phyloP scores from a whole-genome alignment of 2,113 vertebrate genomes.

The Verasper variegatus region DNA sequence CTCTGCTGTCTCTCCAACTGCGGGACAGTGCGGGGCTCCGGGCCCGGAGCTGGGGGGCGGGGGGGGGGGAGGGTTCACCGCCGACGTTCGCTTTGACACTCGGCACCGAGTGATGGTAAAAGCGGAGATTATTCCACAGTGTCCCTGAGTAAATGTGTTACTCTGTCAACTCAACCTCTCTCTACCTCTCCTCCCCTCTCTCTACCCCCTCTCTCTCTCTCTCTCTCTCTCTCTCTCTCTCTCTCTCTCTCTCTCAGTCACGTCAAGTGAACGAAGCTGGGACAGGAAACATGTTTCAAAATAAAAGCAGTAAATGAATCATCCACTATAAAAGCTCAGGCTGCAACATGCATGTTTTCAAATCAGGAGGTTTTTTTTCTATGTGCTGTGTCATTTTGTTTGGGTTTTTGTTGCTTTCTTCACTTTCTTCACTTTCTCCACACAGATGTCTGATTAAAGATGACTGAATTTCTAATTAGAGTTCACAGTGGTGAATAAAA shows the following conservation, averaged over 20 bases:
- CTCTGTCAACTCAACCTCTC: conserved; percentile 48
- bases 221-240: background rate
- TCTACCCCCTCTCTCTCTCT: background rate
- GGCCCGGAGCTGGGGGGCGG: background rate
- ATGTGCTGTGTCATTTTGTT: too few species aligned
- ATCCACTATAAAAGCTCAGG: background rate
- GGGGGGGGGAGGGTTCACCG: background rate
- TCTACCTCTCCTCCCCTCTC: conserved; percentile 23
- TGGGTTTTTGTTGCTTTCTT: too few species aligned
- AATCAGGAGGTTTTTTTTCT: too few species aligned
- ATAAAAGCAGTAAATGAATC: conserved; percentile 17
- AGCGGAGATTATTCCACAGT: conserved; percentile 10
- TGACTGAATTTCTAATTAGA: too few species aligned
- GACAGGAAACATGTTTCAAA: conserved; percentile 20
- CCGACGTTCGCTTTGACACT: background rate
- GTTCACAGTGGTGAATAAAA: too few species aligned
- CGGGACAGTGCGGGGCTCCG: conserved; percentile 19
- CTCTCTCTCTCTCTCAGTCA: conserved; percentile 7
- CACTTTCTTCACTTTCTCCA: too few species aligned
- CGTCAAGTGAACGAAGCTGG: conserved; percentile 33
- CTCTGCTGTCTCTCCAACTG: conserved; percentile 10
- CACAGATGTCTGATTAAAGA: too few species aligned
- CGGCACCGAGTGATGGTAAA: conserved; percentile 1
- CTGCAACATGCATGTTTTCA: too few species aligned
- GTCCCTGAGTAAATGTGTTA: conserved; percentile 41